Evolutionary conservation across 2,113 vertebrate genomes (phyloP).

Genomic region (Calidris pugnax): DNA sequence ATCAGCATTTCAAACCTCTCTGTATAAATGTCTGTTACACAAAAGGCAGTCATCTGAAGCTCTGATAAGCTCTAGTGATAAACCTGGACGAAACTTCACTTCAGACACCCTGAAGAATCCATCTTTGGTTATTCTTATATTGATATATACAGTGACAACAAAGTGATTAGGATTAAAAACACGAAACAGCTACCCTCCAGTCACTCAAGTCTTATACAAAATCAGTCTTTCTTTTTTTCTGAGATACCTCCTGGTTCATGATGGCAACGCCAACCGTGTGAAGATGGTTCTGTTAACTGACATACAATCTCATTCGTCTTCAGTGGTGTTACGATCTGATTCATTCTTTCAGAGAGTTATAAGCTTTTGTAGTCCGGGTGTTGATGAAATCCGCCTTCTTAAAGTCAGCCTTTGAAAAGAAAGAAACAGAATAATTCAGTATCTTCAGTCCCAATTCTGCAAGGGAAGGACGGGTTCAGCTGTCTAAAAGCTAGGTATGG

Average conservation of each 20-base stretch:
- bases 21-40: background rate
- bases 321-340: background rate
- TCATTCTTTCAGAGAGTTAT: constrained; percentile 79
- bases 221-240: background rate
- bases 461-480: background rate
- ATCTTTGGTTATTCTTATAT: constrained; percentile 28
- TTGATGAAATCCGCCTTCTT: constrained; percentile 91
- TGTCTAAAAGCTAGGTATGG: background rate
- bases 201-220: background rate
- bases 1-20: background rate
- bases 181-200: background rate
- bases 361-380: constrained; percentile 80
- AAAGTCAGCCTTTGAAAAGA: constrained; percentile 80
- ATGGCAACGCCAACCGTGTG: background rate
- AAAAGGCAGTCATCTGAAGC: background rate
- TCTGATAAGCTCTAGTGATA: background rate
- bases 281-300: background rate
- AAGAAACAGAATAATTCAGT: constrained; percentile 29
- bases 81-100: background rate
- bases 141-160: background rate
- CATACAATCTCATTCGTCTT: background rate
- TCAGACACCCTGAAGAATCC: background rate
- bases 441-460: background rate
- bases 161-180: background rate
- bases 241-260: background rate